Evolutionary conservation across 2,797 vertebrate species (phyloP).

Genomic region (Hyperoplus lanceolatus): DNA sequence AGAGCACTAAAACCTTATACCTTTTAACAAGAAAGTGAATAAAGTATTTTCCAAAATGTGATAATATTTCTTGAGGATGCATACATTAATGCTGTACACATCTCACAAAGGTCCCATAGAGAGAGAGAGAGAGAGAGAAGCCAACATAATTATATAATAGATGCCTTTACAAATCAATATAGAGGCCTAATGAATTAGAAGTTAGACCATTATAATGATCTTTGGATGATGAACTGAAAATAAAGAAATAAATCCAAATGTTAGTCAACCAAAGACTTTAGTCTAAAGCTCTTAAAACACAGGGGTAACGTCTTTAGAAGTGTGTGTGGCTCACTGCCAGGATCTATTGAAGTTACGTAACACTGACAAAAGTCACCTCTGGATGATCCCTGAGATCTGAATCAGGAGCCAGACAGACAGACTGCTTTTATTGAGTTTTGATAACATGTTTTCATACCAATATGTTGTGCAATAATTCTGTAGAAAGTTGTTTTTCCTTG

Average conservation of each 20-base stretch:
- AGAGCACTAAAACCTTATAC: not conserved
- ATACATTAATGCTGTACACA: not conserved
- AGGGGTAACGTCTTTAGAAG: conserved; percentile 7
- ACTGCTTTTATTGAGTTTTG: conserved; percentile 2
- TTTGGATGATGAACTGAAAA: not conserved
- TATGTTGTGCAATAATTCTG: conserved; percentile 21
- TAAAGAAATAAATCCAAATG: not conserved
- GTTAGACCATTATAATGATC: not conserved
- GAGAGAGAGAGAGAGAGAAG: not conserved
- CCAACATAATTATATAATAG: not conserved
- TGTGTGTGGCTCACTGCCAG: not conserved
- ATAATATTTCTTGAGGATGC: not conserved
- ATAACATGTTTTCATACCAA: conserved; percentile 12
- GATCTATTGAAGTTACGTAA: not conserved
- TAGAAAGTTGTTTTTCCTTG: not conserved
- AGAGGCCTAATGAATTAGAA: not conserved
- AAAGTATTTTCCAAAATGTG: conserved; percentile 7
- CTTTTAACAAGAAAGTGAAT: not conserved
- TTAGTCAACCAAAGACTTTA: not conserved
- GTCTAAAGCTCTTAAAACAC: conserved; percentile 6
- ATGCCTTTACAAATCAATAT: not conserved
- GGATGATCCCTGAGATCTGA: conserved; percentile 21
- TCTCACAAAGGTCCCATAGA: not conserved
- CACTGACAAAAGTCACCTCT: conserved; percentile 29
- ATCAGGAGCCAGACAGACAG: conserved; percentile 6